These are phyloP conservation scores for Sebastes matsubarae DNA, from an alignment of 2,797 vertebrate species.

Conservation along the genomic window DNA sequence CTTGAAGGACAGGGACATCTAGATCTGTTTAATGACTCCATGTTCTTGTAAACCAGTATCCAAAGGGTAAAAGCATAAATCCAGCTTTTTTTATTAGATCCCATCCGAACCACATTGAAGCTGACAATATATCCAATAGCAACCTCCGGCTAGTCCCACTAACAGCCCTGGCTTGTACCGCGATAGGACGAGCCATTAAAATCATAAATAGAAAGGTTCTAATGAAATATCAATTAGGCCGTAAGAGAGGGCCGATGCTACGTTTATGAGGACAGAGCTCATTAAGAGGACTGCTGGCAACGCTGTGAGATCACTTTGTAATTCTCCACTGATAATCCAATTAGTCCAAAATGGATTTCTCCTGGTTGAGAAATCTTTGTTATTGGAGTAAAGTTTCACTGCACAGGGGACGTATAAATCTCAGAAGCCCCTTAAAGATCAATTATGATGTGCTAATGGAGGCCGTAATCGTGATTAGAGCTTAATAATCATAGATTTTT, in stretches of 20 bases:
- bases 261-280: conserved; percentile 78
- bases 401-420: conserved; percentile 65
- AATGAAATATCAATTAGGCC: conserved; percentile 85
- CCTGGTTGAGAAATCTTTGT: conserved; percentile 68
- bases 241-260: conserved; percentile 68
- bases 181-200: conserved; percentile 72
- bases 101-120: conserved; percentile 59
- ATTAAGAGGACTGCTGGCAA: conserved; percentile 69
- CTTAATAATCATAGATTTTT: conserved; percentile 58
- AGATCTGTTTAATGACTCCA: conserved; percentile 68
- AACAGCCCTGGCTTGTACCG: conserved; percentile 47
- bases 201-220: conserved; percentile 80
- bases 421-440: conserved; percentile 67
- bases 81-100: conserved; percentile 70
- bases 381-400: conserved; percentile 76
- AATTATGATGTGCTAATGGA: conserved; percentile 68
- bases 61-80: conserved; percentile 82
- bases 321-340: conserved; percentile 78
- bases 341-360: conserved; percentile 76
- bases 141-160: conserved; percentile 52
- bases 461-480: conserved; percentile 55
- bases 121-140: conserved; percentile 65
- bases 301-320: conserved; percentile 68
- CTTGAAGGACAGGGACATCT: conserved; percentile 48
- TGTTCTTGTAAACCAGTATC: conserved; percentile 73